These are phyloP conservation scores for Slavum lentiscoides DNA, from an alignment of 2,888 invertebrate species.

Conservation along the genomic window DNA sequence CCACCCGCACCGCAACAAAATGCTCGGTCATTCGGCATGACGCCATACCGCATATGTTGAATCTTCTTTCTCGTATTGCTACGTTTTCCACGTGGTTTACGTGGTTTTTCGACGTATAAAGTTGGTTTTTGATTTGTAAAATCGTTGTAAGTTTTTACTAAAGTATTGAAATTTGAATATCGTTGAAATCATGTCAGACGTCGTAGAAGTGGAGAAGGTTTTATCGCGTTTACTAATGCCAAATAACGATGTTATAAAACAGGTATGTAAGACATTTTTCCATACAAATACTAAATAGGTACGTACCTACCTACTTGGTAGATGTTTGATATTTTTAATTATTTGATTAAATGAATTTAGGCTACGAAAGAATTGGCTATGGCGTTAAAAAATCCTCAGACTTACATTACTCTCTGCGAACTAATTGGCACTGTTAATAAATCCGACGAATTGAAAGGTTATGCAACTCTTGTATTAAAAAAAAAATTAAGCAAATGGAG, in stretches of 20 bases:
- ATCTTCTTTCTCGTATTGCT: too few species aligned
- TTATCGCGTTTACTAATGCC: slow-evolving; percentile 21
- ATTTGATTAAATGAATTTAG: background rate
- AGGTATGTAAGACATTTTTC: background rate
- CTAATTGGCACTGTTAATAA: slow-evolving; percentile 8
- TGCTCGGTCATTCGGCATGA: too few species aligned
- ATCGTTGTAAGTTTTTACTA: too few species aligned
- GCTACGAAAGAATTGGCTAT: slow-evolving; percentile 28
- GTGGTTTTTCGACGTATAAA: too few species aligned
- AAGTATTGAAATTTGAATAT: background rate
- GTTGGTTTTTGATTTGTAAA: too few species aligned
- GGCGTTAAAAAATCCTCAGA: slow-evolving; percentile 35
- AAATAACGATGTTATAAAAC: slow-evolving; percentile 33
- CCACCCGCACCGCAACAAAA: too few species aligned
- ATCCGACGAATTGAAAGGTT: slow-evolving; percentile 17
- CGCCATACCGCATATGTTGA: too few species aligned
- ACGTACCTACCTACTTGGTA: background rate
- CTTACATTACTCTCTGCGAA: slow-evolving; percentile 27
- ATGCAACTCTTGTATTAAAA: slow-evolving; percentile 38
- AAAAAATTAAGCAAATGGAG: slow-evolving; percentile 31
- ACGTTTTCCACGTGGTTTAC: too few species aligned
- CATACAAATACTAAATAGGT: too few species aligned
- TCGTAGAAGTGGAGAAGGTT: slow-evolving; percentile 11
- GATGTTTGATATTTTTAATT: background rate
- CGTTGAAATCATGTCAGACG: background rate